Base-by-base conservation (phyloP, 2,113 vertebrate genomes). In the Falcunculus frontatus region DNA sequence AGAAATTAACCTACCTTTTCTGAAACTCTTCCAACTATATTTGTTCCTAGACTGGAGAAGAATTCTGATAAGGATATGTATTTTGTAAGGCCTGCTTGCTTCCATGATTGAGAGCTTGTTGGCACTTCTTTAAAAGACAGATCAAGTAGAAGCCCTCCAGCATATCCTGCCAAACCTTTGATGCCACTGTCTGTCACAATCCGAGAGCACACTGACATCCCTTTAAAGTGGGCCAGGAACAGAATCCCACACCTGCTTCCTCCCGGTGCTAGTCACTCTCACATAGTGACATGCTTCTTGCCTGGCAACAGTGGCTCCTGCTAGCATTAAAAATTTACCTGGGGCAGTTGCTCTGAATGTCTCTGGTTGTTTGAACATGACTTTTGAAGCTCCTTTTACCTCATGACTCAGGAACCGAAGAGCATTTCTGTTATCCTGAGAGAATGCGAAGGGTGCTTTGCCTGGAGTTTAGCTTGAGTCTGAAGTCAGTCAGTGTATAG, bases 111-210 rank as follows among this genome's bases (percentile, higher is more conserved):
- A 86, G 88, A 76, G 90, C 94, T 76, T 80, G 33, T 22, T 95
- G 95, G 95, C 85, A 64, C 67, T 76, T 17, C 75, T 94, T 94
- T 57, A 92, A 94, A 95, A 88, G 95, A 93, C 83, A 23, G 90
- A 93, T 95, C 94, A 97, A 94, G 88, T 83, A 65, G 88, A 90
- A 95, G 79, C 94, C 96, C 92, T 92, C 53, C 8, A 75, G 96
- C 92, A 12, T 63, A 83, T 93, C 22, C 72, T 96, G 94, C 94
- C 95, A 94, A 83, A 46, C 53, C 92, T 97, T 94, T 95, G 88
- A 88, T 94, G 92, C 55, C 81, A 8, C 88, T 97, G 90, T 59
- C 88, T 96, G 88, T 96, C 88, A 83, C 92, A 87, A 47, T 93
- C 90, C 47, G 16, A 39, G 89, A 89, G 84, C 81, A 29, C 46